These are phyloP conservation scores for Acropora tenuis DNA, from an alignment of 64 coral and sea anemone genomes.

Conservation along the genomic window DNA sequence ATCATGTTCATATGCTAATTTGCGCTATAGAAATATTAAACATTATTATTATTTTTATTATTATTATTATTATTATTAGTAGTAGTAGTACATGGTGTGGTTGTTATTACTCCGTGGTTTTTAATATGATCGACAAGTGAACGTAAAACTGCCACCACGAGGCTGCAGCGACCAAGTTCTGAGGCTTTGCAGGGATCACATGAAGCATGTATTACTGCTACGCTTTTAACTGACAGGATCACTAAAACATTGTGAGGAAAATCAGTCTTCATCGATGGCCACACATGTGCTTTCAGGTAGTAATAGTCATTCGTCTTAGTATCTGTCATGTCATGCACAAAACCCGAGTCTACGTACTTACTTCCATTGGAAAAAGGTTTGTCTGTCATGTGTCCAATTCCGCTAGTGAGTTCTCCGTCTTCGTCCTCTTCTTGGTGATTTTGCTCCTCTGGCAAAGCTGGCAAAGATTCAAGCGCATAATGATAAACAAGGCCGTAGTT, in stretches of 20 bases:
- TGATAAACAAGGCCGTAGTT: constrained; percentile 58
- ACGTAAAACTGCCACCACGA: constrained; percentile 42
- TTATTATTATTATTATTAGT: too few relatives aligned
- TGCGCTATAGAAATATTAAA: too few relatives aligned
- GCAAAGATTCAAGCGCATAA: constrained; percentile 16
- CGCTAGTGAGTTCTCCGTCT: constrained; percentile 8
- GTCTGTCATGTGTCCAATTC: constrained; percentile 48
- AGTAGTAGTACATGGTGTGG: constrained; percentile 65
- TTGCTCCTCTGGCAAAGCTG: too few relatives aligned
- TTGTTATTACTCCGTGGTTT: neutral
- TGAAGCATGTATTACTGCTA: constrained; percentile 27
- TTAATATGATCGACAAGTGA: constrained; percentile 23
- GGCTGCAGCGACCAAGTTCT: constrained; percentile 49
- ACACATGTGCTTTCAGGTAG: constrained; percentile 54
- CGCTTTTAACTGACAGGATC: constrained; percentile 41
- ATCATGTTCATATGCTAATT: too few relatives aligned
- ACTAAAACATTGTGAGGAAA: constrained; percentile 14
- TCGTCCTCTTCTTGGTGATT: constrained; percentile 6
- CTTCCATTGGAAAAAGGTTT: constrained; percentile 39
- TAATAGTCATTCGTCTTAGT: constrained; percentile 49
- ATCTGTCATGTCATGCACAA: too few relatives aligned
- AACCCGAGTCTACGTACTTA: constrained; percentile 24
- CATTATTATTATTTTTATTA: too few relatives aligned
- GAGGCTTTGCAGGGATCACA: constrained; percentile 67
- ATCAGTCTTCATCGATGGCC: constrained; percentile 44